Evolutionary conservation across 2,888 invertebrate species (phyloP), one percentile per base, ranked within the genome.

Genomic region (Thymelicus lineola): DNA sequence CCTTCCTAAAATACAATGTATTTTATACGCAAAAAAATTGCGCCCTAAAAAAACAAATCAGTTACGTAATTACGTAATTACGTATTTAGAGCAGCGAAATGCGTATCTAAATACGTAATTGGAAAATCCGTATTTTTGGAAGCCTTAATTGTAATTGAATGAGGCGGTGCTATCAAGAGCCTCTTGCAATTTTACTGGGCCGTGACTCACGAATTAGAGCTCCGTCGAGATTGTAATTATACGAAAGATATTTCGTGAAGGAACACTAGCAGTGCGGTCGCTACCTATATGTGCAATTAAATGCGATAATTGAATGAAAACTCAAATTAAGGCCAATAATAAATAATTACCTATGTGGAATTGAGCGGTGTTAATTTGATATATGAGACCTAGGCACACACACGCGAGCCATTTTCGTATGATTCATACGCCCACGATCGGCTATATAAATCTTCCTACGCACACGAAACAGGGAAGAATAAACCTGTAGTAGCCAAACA

Each of bases 141-240:
- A n/a, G n/a, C n/a, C n/a, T n/a, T n/a, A n/a, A 80, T 81, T 75
- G 85, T 87, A 86, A 89, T 90, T 90, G 89, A 89, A 90, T 86
- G 85, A 82, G 86, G 82, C 82, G 80, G 80, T 76, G 83, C 85
- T 83, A 86, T 86, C 86, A 83, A 85, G 86, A 85, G 74, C 85
- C 81, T 84, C 87, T 88, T 86, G 86, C 90, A 88, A 88, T 91
- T 90, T 90, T 88, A 86, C 86, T 83, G 81, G 84, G 81, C 89
- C 92, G 93, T 92, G 93, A 92, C 90, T 91, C 93, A 93, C 92
- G 92, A 92, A 91, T 91, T 91, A 92, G 90, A 91, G 83, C 90
- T 89, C 76, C 82, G 84, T 80, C 84, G 85, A 90, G 89, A 90
- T 89, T 85, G 87, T 89, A 90, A 92, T 90, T 91, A 92, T 84